Evolutionary conservation across 2,888 invertebrate species (phyloP), one percentile per base, ranked within the genome.

Genomic region (Apotomis capreana): DNA sequence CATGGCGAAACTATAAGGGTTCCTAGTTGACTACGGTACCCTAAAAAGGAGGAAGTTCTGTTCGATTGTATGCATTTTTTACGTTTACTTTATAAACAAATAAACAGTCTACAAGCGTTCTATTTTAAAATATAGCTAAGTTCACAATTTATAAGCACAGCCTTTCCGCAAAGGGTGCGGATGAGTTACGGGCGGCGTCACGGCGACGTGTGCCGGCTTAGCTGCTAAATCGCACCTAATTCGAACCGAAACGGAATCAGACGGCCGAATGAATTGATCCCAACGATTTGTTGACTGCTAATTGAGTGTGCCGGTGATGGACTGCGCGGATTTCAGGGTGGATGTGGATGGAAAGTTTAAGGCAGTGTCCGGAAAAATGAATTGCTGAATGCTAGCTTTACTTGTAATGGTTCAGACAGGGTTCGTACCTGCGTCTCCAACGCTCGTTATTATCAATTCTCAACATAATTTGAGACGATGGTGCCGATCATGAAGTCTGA

Each of bases 161-260:
- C 46, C 44, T 57, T 65, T 65, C 26, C 46, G 46, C 46, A 26
- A 85, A 86, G 89, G 90, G 87, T 78, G 83, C 82, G 78, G 83
- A 90, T 93, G 93, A 93, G 86, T 93, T 92, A 94, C 93, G 92
- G 89, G 81, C 85, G 86, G 80, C 88, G 92, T 93, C 93, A 93
- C 80, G 81, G 83, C 92, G 92, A 93, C 74, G 77, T 77, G 79
- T 77, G 77, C 74, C 81, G 89, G 91, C 89, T 91, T 91, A 90
- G 86, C 83, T 90, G 88, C 92, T 93, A 92, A 92, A 92, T 92
- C 91, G 92, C 89, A 85, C 85, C 90, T 92, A 92, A 92, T 91
- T 90, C 90, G 86, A 89, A 89, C 92, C 85, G 89, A 89, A 91
- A 90, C 89, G 87, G 92, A 92, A 91, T 92, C 91, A 90, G 89